A percentile compares a stretch with the other conserved stretches of the same genome.
Conservation (phyloP, 2,888 invertebrate genomes). For the Agriotes lineatus region DNA sequence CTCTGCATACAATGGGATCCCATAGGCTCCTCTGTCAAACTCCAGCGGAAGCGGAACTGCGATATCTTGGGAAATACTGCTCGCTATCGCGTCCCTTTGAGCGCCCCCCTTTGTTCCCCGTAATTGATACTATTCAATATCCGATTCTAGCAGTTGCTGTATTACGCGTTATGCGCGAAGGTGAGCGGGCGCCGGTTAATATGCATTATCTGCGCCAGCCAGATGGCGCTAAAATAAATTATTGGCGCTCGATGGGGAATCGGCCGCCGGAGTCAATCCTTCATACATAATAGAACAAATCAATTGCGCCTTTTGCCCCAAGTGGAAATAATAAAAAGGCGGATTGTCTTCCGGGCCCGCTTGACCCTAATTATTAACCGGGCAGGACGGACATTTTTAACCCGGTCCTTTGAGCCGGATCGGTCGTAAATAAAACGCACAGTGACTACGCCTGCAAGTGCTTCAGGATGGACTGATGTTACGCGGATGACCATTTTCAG, state of each 20-base stretch:
- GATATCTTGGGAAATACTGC: slow-evolving; percentile 51
- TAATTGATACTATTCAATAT: slow-evolving; percentile 54
- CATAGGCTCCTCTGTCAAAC: slow-evolving; percentile 48
- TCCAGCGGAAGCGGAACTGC: slow-evolving; percentile 53
- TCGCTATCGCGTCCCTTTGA: slow-evolving; percentile 47
- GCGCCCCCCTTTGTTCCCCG: slow-evolving; percentile 55
- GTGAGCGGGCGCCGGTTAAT: slow-evolving; percentile 25
- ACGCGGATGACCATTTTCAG: no score
- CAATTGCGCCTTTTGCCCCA: not conserved
- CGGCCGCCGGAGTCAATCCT: not conserved
- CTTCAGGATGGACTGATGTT: no score
- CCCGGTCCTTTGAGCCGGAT: slow-evolving; percentile 7
- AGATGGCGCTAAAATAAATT: slow-evolving; percentile 33
- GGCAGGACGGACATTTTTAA: slow-evolving; percentile 21
- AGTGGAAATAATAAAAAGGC: slow-evolving; percentile 17
- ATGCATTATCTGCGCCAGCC: slow-evolving; percentile 36
- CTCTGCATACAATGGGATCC: slow-evolving; percentile 42
- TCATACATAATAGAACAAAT: slow-evolving; percentile 22
- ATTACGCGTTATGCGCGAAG: slow-evolving; percentile 28
- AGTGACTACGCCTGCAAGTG: no score
- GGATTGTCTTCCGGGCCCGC: not conserved
- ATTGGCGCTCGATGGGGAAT: slow-evolving; percentile 27
- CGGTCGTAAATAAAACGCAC: slow-evolving; percentile 26
- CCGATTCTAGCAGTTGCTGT: slow-evolving; percentile 36
- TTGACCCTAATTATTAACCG: slow-evolving; percentile 23